Percentiles rank a stretch among this genome's conserved stretches.
Conservation (phyloP, 2,888 invertebrate genomes). For the Macrophya annulata region DNA sequence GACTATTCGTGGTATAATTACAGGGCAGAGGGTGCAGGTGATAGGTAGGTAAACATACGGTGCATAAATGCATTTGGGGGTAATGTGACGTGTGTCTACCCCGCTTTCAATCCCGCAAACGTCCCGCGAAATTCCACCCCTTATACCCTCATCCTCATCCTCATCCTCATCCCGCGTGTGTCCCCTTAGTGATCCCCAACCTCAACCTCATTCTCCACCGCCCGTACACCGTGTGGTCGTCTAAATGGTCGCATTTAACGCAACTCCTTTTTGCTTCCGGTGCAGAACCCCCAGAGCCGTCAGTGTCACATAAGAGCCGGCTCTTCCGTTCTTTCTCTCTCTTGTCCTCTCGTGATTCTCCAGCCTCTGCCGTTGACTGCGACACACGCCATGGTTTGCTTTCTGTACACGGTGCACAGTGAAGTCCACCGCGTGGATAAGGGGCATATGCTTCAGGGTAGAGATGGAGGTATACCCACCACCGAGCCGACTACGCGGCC, state of each 20-base stretch:
- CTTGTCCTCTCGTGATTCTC: slow-evolving; percentile 24
- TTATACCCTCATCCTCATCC: slow-evolving; percentile 5
- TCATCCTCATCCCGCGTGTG: slow-evolving; percentile 12
- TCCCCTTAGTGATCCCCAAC: slow-evolving; percentile 47
- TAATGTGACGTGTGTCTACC: slow-evolving; percentile 74
- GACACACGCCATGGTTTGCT: slow-evolving; percentile 37
- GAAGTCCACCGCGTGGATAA: slow-evolving; percentile 39
- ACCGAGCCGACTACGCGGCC: slow-evolving; percentile 28
- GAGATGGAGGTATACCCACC: slow-evolving; percentile 8
- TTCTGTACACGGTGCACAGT: slow-evolving; percentile 30
- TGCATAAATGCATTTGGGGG: slow-evolving; percentile 73
- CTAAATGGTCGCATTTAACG: slow-evolving; percentile 55
- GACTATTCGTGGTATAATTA: slow-evolving; percentile 23
- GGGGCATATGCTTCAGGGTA: slow-evolving; percentile 49
- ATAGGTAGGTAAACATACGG: slow-evolving; percentile 57
- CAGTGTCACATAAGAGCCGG: slow-evolving; percentile 43
- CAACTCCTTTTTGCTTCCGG: slow-evolving; percentile 51
- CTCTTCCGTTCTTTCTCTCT: slow-evolving; percentile 29
- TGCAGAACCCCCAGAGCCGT: slow-evolving; percentile 47
- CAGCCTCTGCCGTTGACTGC: slow-evolving; percentile 49
- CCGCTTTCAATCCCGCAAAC: slow-evolving; percentile 72
- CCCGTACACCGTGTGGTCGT: slow-evolving; percentile 39
- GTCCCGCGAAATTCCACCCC: slow-evolving; percentile 56
- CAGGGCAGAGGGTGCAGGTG: slow-evolving; percentile 27
- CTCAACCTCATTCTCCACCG: slow-evolving; percentile 37